Evolutionary conservation across 2,888 invertebrate genomes (phyloP).

Genomic region (Eucera pruinosa): DNA sequence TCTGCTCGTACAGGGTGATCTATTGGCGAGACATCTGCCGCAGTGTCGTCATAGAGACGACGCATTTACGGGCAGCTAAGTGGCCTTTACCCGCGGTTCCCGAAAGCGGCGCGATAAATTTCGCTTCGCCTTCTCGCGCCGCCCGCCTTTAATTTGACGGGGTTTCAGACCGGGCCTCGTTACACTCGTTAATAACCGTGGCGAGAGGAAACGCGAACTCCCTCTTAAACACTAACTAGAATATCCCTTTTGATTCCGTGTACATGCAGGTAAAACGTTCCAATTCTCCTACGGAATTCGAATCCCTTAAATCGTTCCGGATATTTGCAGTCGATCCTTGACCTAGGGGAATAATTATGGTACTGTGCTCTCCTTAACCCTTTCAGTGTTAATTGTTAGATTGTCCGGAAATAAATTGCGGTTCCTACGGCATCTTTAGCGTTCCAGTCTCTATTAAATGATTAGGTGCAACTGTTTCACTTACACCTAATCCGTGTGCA

Average conservation of each 20-base stretch:
- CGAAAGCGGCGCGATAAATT: slow-evolving; percentile 78
- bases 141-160: slow-evolving; percentile 73
- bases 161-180: slow-evolving; percentile 63
- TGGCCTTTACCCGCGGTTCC: slow-evolving; percentile 76
- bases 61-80: slow-evolving; percentile 83
- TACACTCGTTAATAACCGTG: slow-evolving; percentile 67
- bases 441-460: no score
- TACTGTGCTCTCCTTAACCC: no score
- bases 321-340: background rate
- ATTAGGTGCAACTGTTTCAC: no score
- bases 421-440: no score
- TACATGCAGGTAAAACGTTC: slow-evolving; percentile 12
- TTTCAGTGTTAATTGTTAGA: no score
- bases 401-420: no score
- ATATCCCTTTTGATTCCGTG: background rate
- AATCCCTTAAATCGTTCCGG: background rate
- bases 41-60: slow-evolving; percentile 81
- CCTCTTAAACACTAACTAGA: background rate
- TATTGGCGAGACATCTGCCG: slow-evolving; percentile 81
- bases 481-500: no score
- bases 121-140: slow-evolving; percentile 65
- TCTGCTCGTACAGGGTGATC: slow-evolving; percentile 73
- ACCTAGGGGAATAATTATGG: background rate
- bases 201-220: slow-evolving; percentile 38
- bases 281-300: background rate